These are phyloP conservation scores for Zaprionus lineosus DNA, from an alignment of 2,888 invertebrate species.

Conservation along the genomic window DNA sequence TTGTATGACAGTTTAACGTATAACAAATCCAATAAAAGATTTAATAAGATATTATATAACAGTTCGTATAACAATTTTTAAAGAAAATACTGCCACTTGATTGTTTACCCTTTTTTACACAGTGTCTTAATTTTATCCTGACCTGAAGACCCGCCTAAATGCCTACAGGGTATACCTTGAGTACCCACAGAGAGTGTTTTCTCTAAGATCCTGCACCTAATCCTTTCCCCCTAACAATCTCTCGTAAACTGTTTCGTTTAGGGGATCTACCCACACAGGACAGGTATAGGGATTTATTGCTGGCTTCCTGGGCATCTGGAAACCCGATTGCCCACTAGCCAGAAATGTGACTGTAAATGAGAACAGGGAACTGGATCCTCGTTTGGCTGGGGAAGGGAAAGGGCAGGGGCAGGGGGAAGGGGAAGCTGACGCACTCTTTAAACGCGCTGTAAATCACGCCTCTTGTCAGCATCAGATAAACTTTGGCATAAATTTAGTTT, in stretches of 20 bases:
- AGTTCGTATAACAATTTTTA: too few species aligned
- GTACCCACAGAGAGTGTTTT: too few species aligned
- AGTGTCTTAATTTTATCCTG: too few species aligned
- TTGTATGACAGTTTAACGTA: too few species aligned
- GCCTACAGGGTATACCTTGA: too few species aligned
- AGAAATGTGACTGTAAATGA: neutral
- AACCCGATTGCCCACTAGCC: constrained; percentile 4
- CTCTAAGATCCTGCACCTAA: too few species aligned
- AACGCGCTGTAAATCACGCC: constrained; percentile 56
- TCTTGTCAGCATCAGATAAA: constrained; percentile 63
- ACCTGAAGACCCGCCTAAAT: too few species aligned
- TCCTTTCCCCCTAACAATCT: neutral
- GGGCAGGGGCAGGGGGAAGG: too few species aligned
- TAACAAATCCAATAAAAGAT: too few species aligned
- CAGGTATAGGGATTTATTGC: neutral
- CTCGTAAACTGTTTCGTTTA: neutral
- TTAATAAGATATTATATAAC: too few species aligned
- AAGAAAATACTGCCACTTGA: too few species aligned
- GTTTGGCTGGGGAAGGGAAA: neutral
- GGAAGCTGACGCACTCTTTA: constrained; percentile 13
- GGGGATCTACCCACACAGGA: neutral
- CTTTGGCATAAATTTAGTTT: constrained; percentile 69
- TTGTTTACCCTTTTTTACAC: too few species aligned
- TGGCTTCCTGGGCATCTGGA: neutral
- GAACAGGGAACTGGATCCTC: neutral